A percentile compares a stretch with the other conserved stretches of the same genome.
phyloP scores from a whole-genome alignment of 2,113 vertebrate genomes.

The Hucho hucho region DNA sequence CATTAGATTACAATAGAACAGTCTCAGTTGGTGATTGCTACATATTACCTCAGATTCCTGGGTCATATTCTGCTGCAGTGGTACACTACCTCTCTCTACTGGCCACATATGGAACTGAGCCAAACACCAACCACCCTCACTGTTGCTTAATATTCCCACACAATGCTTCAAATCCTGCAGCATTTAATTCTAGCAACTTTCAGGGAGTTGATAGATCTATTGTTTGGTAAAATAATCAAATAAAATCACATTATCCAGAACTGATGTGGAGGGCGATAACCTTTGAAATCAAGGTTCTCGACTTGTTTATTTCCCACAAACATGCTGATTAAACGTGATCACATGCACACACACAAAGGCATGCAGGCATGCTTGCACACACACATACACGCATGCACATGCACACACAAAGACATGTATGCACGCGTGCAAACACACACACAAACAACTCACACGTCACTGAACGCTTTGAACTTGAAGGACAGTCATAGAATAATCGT shows the following conservation, averaged over 20 bases:
- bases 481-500: neutral
- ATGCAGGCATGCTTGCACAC: too few relatives aligned
- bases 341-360: slow-evolving; percentile 9
- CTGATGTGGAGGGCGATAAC: slow-evolving; percentile 13
- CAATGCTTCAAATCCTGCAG: neutral
- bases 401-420: neutral
- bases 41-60: too few relatives aligned
- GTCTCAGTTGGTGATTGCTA: too few relatives aligned
- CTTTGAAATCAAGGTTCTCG: neutral
- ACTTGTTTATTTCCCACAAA: slow-evolving; percentile 19
- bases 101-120: neutral
- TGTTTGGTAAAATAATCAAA: slow-evolving; percentile 33
- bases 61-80: neutral
- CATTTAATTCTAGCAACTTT: neutral
- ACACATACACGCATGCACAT: neutral
- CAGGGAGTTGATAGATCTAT: slow-evolving; percentile 23
- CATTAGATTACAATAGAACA: too few relatives aligned
- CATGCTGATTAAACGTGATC: slow-evolving; percentile 22
- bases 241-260: slow-evolving; percentile 30
- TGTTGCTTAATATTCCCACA: neutral
- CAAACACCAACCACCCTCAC: slow-evolving; percentile 5
- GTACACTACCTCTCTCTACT: neutral
- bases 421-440: neutral
- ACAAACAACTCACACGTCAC: slow-evolving; percentile 5
- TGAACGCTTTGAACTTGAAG: neutral